phyloP scores from a whole-genome alignment of 2,113 vertebrate genomes.

The Oxyruncus cristatus region DNA sequence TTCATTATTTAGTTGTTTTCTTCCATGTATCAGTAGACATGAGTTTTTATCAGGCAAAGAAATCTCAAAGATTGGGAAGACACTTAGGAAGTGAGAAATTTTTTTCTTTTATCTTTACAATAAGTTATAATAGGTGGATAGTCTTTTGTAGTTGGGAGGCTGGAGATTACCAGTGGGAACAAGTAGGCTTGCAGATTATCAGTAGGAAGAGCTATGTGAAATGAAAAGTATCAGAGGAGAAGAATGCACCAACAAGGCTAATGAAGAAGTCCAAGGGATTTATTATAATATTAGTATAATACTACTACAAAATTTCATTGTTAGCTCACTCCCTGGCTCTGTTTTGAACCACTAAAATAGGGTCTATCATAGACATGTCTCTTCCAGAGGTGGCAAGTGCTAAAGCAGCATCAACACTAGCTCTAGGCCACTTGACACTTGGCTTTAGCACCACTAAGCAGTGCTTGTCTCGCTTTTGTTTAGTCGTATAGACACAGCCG shows the following conservation, averaged over 20 bases:
- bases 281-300: neutral
- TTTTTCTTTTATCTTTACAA: neutral
- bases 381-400: fast-evolving
- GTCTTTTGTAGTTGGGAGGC: neutral
- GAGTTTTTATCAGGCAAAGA: neutral
- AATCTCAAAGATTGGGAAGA: neutral
- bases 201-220: neutral
- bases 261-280: neutral
- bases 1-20: neutral
- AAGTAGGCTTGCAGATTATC: neutral
- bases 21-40: neutral
- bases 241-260: neutral
- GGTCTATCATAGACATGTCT: neutral
- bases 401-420: neutral
- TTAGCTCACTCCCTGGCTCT: neutral
- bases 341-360: neutral
- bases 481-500: fast-evolving
- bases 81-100: neutral
- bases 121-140: neutral
- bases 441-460: neutral
- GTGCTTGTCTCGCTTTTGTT: neutral
- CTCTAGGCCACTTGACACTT: neutral
- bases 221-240: neutral
- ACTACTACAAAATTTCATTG: too few relatives aligned
- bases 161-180: neutral